phyloP scores from a whole-genome alignment of 2,888 invertebrate genomes.

The Leptinotarsa tumamoca region DNA sequence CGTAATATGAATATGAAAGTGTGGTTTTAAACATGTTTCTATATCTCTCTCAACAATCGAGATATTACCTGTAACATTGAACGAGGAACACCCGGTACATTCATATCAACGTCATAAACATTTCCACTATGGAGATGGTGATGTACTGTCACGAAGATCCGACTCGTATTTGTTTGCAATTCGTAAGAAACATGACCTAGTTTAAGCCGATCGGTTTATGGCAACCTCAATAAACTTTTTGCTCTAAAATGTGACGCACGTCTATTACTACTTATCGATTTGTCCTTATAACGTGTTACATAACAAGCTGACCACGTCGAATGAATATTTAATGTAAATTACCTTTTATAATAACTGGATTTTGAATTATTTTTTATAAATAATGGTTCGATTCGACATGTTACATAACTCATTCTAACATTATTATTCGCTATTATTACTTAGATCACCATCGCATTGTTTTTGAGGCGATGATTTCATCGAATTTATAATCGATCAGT shows the following conservation, averaged over 20 bases:
- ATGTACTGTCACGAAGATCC: no score
- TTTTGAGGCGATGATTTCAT: slow-evolving; percentile 2
- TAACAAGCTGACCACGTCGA: slow-evolving; percentile 23
- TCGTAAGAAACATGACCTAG: background rate
- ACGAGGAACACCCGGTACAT: no score
- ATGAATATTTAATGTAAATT: slow-evolving; percentile 28
- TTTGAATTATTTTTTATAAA: slow-evolving; percentile 6
- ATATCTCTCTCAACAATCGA: no score
- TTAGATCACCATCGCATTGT: slow-evolving; percentile 11
- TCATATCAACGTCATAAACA: no score
- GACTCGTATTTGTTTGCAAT: background rate
- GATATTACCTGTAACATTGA: no score
- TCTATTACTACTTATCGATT: slow-evolving; percentile 24
- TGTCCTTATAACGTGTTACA: slow-evolving; percentile 26
- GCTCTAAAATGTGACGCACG: slow-evolving; percentile 13
- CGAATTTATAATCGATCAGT: background rate
- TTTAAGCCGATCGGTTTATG: background rate
- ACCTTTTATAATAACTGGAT: slow-evolving; percentile 27
- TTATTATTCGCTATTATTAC: slow-evolving; percentile 5
- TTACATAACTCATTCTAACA: background rate
- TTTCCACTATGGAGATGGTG: no score
- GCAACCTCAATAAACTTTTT: slow-evolving; percentile 12
- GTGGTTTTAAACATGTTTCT: no score
- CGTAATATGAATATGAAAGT: no score
- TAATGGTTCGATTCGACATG: slow-evolving; percentile 4